A percentile compares a stretch with the other conserved stretches of the same genome.
phyloP scores from a whole-genome alignment of 2,888 invertebrate species.

The Macrosiphum euphorbiae region DNA sequence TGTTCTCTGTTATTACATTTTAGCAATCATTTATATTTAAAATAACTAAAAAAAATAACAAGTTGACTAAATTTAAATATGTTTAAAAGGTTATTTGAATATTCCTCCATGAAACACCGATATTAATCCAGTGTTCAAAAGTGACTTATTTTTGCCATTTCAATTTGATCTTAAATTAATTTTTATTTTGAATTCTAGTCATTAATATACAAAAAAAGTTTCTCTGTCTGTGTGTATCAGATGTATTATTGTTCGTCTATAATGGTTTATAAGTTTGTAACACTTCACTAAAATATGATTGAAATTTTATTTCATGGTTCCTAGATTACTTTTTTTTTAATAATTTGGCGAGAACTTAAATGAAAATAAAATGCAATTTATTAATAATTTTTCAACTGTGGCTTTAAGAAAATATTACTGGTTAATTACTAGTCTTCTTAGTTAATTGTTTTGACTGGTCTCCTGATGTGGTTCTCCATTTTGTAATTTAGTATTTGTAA shows the following conservation, averaged over 20 bases:
- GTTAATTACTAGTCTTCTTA: slow-evolving; percentile 42
- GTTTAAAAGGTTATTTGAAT: background rate
- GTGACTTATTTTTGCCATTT: slow-evolving; percentile 53
- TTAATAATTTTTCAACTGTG: background rate
- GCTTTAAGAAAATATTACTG: background rate
- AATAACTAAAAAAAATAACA: background rate
- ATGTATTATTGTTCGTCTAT: slow-evolving; percentile 4
- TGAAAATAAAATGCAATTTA: background rate
- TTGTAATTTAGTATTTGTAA: slow-evolving; percentile 41
- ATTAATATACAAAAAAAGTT: slow-evolving; percentile 19
- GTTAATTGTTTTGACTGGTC: slow-evolving; percentile 33
- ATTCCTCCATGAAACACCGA: background rate
- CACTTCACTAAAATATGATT: background rate
- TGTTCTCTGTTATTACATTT: background rate
- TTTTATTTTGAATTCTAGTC: slow-evolving; percentile 52
- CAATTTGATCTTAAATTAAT: slow-evolving; percentile 33
- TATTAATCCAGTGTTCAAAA: slow-evolving; percentile 29
- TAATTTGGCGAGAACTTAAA: slow-evolving; percentile 21
- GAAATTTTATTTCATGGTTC: slow-evolving; percentile 31
- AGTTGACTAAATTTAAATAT: slow-evolving; percentile 1
- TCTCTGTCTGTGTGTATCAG: background rate
- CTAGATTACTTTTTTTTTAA: slow-evolving; percentile 37
- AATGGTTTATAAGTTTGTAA: background rate
- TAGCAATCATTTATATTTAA: background rate
- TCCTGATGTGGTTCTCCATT: background rate